A percentile compares a stretch with the other conserved stretches of the same genome.
Conservation (phyloP, 1,140 invertebrate genomes). For the Drosophila nebulosa region DNA sequence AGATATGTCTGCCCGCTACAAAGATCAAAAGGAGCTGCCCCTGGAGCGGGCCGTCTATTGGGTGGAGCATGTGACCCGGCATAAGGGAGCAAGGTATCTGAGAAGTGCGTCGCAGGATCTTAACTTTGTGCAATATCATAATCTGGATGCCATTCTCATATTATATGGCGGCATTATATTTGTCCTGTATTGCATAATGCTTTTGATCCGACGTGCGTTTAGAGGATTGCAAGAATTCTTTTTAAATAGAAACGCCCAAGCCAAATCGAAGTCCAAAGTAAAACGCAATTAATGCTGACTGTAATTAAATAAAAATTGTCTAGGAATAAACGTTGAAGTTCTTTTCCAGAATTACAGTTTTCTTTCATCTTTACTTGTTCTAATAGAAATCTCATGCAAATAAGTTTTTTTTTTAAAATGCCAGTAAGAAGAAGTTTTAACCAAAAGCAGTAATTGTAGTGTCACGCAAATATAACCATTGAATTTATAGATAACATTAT, state of each 20-base stretch:
- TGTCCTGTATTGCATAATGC: constrained; percentile 27
- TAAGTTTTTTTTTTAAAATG: no score
- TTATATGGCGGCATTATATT: constrained; percentile 62
- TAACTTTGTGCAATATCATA: constrained; percentile 83
- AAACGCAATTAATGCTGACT: constrained; percentile 32
- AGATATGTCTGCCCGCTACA: constrained; percentile 83
- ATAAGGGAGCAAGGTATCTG: constrained; percentile 82
- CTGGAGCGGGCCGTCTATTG: constrained; percentile 87
- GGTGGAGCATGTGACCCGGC: constrained; percentile 86
- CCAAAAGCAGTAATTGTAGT: no score
- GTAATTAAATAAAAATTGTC: no score
- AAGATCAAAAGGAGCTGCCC: constrained; percentile 84
- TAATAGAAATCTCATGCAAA: no score
- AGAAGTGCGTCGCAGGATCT: constrained; percentile 82
- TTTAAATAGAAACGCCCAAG: neutral
- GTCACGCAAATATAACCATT: no score
- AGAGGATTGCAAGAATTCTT: constrained; percentile 42
- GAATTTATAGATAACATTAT: no score
- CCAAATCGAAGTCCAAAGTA: constrained; percentile 4
- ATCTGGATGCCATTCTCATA: constrained; percentile 81
- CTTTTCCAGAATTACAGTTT: neutral
- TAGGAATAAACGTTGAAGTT: neutral
- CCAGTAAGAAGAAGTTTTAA: no score
- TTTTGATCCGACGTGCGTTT: constrained; percentile 36
- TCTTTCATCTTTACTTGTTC: neutral